phyloP scores from a whole-genome alignment of 2,888 invertebrate genomes.

The Argyra leucocephala region DNA sequence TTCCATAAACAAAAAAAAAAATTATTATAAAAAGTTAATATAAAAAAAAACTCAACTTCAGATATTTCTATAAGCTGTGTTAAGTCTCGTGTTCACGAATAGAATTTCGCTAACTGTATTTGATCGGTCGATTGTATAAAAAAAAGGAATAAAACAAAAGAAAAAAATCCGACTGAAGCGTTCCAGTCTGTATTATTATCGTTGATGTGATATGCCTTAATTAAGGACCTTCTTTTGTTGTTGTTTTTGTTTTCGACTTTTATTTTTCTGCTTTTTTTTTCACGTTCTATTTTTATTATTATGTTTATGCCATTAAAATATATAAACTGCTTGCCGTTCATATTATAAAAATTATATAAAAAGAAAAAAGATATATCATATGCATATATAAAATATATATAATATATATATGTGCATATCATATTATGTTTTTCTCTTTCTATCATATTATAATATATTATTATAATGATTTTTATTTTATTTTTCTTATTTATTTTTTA shows the following conservation, averaged over 20 bases:
- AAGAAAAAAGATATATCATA: neutral
- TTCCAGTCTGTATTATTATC: neutral
- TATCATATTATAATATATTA: neutral
- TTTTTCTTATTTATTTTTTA: conserved; percentile 11
- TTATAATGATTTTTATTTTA: neutral
- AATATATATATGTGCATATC: too few relatives aligned
- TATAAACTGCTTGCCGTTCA: neutral
- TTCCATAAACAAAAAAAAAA: too few relatives aligned
- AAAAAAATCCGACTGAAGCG: neutral
- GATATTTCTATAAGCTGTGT: too few relatives aligned
- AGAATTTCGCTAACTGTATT: neutral
- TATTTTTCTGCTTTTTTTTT: neutral
- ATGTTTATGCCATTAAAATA: neutral
- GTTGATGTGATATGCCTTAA: conserved; percentile 1
- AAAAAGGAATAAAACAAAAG: neutral
- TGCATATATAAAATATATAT: neutral
- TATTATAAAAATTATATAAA: too few relatives aligned
- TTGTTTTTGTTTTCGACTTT: neutral
- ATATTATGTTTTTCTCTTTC: too few relatives aligned
- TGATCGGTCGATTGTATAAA: neutral
- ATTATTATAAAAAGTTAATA: too few relatives aligned
- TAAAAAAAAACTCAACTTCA: too few relatives aligned
- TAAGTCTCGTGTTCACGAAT: neutral
- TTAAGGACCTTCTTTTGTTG: neutral
- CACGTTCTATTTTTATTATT: neutral